phyloP scores from a whole-genome alignment of 2,888 invertebrate genomes.

The Podotricha telesiphe region DNA sequence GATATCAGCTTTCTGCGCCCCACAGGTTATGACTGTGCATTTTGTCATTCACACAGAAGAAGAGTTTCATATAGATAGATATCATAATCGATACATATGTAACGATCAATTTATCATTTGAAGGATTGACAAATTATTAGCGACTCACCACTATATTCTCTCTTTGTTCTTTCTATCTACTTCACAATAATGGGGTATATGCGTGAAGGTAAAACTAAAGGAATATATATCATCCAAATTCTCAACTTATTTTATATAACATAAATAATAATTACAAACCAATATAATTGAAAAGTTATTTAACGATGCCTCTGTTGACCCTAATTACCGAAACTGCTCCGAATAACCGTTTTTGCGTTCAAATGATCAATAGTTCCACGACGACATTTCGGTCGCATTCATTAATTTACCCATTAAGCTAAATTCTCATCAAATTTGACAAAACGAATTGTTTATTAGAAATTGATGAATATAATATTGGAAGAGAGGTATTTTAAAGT shows the following conservation, averaged over 20 bases:
- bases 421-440: conserved; percentile 13
- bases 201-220: no score
- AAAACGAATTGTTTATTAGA: neutral
- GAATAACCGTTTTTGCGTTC: conserved; percentile 35
- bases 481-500: neutral
- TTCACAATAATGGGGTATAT: no score
- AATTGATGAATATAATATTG: conserved; percentile 12
- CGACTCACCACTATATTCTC: no score
- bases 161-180: no score
- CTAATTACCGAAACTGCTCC: conserved; percentile 33
- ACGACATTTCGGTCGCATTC: conserved; percentile 32
- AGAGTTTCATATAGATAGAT: no score
- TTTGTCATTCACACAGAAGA: no score
- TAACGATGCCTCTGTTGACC: conserved; percentile 30
- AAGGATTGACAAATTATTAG: no score
- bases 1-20: no score
- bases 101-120: no score
- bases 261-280: conserved; percentile 12
- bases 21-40: no score
- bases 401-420: conserved; percentile 31
- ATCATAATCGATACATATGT: no score
- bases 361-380: conserved; percentile 36
- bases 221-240: neutral
- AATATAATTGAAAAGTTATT: conserved; percentile 19
- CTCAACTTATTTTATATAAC: neutral